Evolutionary conservation across 2,797 vertebrate genomes (phyloP).

Genomic region (Spea hammondii): DNA sequence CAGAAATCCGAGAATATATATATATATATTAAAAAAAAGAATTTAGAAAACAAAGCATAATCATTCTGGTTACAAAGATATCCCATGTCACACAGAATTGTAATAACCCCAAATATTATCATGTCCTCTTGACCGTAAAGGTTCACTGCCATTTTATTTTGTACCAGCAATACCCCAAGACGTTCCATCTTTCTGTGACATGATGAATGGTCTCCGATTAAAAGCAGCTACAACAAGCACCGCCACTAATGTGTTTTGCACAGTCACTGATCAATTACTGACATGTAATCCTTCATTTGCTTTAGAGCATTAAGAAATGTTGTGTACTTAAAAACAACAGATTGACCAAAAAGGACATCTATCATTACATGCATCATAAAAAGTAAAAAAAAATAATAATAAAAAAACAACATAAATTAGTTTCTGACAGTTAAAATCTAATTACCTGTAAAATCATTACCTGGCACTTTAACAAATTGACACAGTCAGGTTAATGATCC

Average conservation of each 20-base stretch:
- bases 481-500: conserved; percentile 66
- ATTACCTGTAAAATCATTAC: conserved; percentile 75
- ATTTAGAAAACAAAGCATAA: conserved; percentile 16
- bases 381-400: conserved; percentile 50
- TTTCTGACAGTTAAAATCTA: conserved; percentile 69
- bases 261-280: conserved; percentile 69
- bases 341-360: conserved; percentile 60
- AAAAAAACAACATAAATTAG: conserved; percentile 62
- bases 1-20: no score
- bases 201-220: conserved; percentile 68
- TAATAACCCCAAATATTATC: conserved; percentile 61
- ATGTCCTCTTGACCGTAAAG: conserved; percentile 62
- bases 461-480: conserved; percentile 69
- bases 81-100: conserved; percentile 55
- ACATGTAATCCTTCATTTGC: conserved; percentile 70
- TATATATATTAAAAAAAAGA: no score
- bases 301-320: conserved; percentile 64
- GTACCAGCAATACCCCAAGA: conserved; percentile 58
- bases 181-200: conserved; percentile 63
- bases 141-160: conserved; percentile 59
- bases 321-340: conserved; percentile 67
- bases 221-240: conserved; percentile 66
- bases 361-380: conserved; percentile 67
- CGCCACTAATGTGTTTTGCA: conserved; percentile 70
- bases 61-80: neutral